Evolutionary conservation across 2,888 invertebrate species (phyloP), one percentile per base, ranked within the genome.

Genomic region (Stegophylla sp.): DNA sequence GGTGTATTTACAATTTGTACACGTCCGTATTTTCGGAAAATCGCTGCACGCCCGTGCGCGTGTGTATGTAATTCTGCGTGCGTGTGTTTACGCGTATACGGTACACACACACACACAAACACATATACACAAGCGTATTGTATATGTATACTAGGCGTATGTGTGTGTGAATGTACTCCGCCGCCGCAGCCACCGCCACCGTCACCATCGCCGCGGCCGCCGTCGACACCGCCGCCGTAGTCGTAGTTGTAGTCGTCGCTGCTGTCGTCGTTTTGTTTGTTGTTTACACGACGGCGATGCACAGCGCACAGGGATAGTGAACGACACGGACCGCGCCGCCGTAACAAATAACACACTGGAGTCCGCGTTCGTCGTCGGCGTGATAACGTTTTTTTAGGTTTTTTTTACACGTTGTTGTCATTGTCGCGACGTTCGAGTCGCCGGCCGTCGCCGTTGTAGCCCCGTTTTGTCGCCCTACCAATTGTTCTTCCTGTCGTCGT

Each of bases 181-280:
- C 17, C 71, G 15, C 15, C 63, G 51, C 34, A 48, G 2, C 12
- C 34, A 51, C 23, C 51, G 10, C 75, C 26, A 51, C 20, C 7
- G 43, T 1, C 9, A 28, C 17, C 43, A 4, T 26, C 15, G n/a
- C 15, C 0, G 34, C 4, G 7, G 73, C 15, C 12, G 73, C 26
- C 4, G 67, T 15, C 23, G 48, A 15, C 48, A 48, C 9, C 34
- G 69, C 20, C 28, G 72, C 23, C 23, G 64, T 13, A n/a, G 75
- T n/a, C 64, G 75, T 15, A 15, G 75, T 5, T n/a, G 53, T 13
- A 51, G 51, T n/a, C 75, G 53, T 26, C 53, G 75, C 51, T 34
- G 51, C 53, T 66, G 64, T 66, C 64, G 75, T 76, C 75, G 64
- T 66, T 66, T 66, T 76, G 75, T 76, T 76, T 76, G 75, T 76